Base-by-base conservation (phyloP, 2,113 vertebrate genomes). In the Gopherus flavomarginatus region DNA sequence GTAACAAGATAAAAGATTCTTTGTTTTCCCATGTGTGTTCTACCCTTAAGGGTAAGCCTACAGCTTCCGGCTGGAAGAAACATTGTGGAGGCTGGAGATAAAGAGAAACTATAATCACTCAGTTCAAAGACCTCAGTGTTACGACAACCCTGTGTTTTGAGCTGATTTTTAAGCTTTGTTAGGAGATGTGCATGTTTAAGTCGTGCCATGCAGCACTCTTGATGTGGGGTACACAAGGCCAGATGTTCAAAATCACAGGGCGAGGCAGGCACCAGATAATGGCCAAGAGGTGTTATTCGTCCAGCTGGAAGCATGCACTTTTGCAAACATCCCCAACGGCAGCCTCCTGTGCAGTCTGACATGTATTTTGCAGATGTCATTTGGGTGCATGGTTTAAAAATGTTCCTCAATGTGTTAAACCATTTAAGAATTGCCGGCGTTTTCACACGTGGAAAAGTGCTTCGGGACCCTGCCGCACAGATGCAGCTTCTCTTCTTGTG, bases 91-190 rank as follows among this genome's bases (percentile, higher is more conserved):
- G 5, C 65, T 72, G 65, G 65, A 72, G n/a, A 78, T 52, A 24
- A 75, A 69, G 81, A 56, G n/a, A 17, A 21, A 19, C 2, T 8
- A 86, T 93, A 65, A 59, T 83, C 50, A 24, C 21, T 56, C 77
- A 49, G 8, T 24, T 82, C 0, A 22, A 85, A 77, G 26, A 3
- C 22, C 10, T 21, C 78, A 59, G 0, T 6, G 12, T 38, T 54
- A 4, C 29, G 47, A 90, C 44, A 29, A 22, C 38, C 42, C 24
- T 78, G 75, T 47, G 75, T 21, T 78, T 47, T 78, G 75, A 47
- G 42, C 17, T 69, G 0, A 5, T 38, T 38, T 0, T 52, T 84
- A 86, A 38, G 38, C 11, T 6, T 85, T 11, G 1, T 59, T 80
- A 38, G 2, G 2, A 83, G 47, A 8, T 3, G 29, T 85, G 44